Percentiles rank a stretch among this genome's conserved stretches.
These are phyloP conservation scores for Nyctereutes procyonoides DNA, from an alignment of 2,113 vertebrate species.

Conservation along the genomic window DNA sequence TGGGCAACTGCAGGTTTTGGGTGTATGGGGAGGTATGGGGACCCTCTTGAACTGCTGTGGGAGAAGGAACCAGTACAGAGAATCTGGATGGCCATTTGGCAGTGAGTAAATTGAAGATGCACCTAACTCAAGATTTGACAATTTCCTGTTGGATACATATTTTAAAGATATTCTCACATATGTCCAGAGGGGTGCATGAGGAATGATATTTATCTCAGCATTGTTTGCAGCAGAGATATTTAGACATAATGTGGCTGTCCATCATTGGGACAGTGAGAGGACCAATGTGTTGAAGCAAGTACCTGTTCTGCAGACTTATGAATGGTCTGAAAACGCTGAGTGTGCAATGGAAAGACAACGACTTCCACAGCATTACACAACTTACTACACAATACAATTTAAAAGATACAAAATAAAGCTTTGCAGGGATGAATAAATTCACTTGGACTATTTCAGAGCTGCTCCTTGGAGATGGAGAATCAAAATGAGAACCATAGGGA, in stretches of 20 bases:
- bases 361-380: background rate
- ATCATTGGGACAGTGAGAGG: background rate
- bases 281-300: background rate
- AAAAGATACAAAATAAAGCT: background rate
- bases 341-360: background rate
- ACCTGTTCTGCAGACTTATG: no score
- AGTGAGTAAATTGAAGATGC: background rate
- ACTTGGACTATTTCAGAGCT: background rate
- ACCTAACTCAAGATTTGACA: background rate
- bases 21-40: background rate
- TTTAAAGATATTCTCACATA: background rate
- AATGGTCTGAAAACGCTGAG: rapidly evolving
- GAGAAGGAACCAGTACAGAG: background rate
- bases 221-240: background rate
- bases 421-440: background rate
- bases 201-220: background rate
- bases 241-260: background rate
- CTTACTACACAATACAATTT: background rate
- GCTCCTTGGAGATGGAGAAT: background rate
- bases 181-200: background rate
- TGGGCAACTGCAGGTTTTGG: background rate
- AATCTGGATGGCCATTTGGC: background rate
- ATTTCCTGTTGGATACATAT: background rate
- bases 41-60: no score
- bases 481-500: background rate